Evolutionary conservation across 2,113 vertebrate species (phyloP), one percentile per base, ranked within the genome.

Genomic region (Protomyctophum bolini): DNA sequence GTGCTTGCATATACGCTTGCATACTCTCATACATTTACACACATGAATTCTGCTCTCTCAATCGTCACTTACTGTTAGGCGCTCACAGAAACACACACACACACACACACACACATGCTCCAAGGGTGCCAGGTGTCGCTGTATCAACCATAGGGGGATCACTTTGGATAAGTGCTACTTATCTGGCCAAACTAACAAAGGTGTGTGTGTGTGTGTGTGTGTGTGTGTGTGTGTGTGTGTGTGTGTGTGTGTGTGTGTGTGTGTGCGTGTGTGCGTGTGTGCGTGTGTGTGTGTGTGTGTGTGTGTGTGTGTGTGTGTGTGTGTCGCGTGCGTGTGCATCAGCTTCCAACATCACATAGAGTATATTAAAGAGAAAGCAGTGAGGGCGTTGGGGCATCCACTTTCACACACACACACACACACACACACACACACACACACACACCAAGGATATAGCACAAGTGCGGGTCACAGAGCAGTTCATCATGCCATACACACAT

Each of bases 101-200:
- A 41, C 33, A 6, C 33, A 41, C 33, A 41, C 33, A 41, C 50
- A 46, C 33, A 68, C 71, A 29, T 12, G 6, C 58, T 52, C 12
- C 12, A 64, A 8, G 46, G 5, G 60, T 82, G 74, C 60, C 61
- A 81, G 67, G 52, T 57, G 52, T 59, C 69, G 14, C 57, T 49
- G 45, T 56, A 57, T 62, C 58, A 72, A 57, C 58, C 41, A 28
- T 2, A 21, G 61, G 48, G 11, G 15, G 45, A 63, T 61, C 83
- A 83, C 70, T 86, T 82, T 72, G 61, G 64, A 70, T 79, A 70
- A 76, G 72, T 84, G 74, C 73, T 77, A 45, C 70, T 72, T 60
- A 75, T 77, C 64, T 76, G 29, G 51, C 58, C 41, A 69, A 48
- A 58, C 60, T 45, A 60, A 60, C 29, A 66, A 63, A 50, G 33